Percentiles rank a stretch among this genome's conserved stretches.
These are phyloP conservation scores for Tribolium madens DNA, from an alignment of 1,140 invertebrate genomes.

Conservation along the genomic window DNA sequence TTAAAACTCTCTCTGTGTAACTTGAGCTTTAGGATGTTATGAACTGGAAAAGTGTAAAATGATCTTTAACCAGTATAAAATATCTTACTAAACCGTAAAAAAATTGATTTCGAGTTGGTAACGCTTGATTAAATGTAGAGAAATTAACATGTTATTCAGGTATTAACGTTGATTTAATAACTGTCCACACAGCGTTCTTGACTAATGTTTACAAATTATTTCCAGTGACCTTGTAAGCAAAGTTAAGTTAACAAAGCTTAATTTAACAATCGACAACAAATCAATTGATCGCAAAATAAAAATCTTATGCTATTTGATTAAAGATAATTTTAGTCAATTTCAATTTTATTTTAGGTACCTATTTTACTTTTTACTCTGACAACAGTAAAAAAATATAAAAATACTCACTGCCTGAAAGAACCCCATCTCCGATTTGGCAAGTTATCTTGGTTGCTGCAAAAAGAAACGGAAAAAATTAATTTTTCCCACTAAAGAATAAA, in stretches of 20 bases:
- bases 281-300: neutral
- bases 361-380: too few relatives aligned
- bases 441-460: conserved; percentile 74
- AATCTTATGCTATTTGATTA: too few relatives aligned
- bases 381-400: conserved; percentile 2
- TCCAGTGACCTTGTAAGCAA: neutral
- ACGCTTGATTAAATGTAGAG: neutral
- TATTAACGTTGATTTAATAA: neutral
- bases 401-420: conserved; percentile 81
- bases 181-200: neutral
- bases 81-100: neutral
- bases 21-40: neutral
- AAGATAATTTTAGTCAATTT: too few relatives aligned
- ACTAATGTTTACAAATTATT: neutral
- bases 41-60: neutral
- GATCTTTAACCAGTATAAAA: neutral
- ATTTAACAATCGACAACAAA: neutral
- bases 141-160: neutral
- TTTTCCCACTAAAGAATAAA: neutral
- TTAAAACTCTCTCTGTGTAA: neutral
- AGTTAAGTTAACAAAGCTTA: neutral
- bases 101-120: neutral
- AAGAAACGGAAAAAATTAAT: conserved; percentile 31
- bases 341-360: too few relatives aligned
- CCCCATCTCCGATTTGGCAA: conserved; percentile 80